Base-by-base conservation (phyloP, 2,888 invertebrate species). In the Acanthacorydalis orientalis region DNA sequence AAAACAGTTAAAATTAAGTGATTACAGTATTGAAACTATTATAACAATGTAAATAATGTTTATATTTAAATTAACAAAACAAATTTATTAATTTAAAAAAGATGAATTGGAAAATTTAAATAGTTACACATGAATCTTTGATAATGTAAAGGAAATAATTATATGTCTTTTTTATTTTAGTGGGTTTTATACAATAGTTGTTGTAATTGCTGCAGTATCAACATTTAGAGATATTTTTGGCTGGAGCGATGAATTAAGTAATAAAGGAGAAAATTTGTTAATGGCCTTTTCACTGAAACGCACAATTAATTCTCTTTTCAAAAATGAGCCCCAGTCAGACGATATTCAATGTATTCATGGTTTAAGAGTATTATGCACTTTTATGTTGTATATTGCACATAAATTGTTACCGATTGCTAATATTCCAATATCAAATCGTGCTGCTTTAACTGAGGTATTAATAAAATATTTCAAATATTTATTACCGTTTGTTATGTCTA, bases 321-420 rank as follows among this genome's bases (percentile, higher is more conserved):
- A 69, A 15, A 70, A 74, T 0, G 68, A 69, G 1, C 59, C 63
- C 0, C 59, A 64, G 1, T 71, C 70, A 31, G 65, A 67, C 40
- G 75, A 79, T 54, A 77, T 84, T 52, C 69, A 74, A 33, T 78
- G 82, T 58, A 73, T 85, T 50, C 80, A 86, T 55, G 78, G 85
- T 3, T 68, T 86, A 33, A 70, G 83, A 52, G 74, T 77, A n/a
- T 56, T 78, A 35, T 73, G 76, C 48, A 80, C 78, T 3, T 56
- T 80, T 2, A 71, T 75, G 51, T 63, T 83, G 49, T 73, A 81
- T 53, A 57, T 79, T 10, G 78, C 76, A 7, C 77, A 83, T 57
- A 81, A 81, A 63, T 73, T 78, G 54, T 67, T 81, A 50, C 75
- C 78, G 44, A 66, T 78, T 7, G 75, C 74, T 16, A 72, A 73